A percentile compares a stretch with the other conserved stretches of the same genome.
Evolutionary conservation across 2,797 vertebrate genomes (phyloP).

Genomic region (Pseudomugil gertrudae): DNA sequence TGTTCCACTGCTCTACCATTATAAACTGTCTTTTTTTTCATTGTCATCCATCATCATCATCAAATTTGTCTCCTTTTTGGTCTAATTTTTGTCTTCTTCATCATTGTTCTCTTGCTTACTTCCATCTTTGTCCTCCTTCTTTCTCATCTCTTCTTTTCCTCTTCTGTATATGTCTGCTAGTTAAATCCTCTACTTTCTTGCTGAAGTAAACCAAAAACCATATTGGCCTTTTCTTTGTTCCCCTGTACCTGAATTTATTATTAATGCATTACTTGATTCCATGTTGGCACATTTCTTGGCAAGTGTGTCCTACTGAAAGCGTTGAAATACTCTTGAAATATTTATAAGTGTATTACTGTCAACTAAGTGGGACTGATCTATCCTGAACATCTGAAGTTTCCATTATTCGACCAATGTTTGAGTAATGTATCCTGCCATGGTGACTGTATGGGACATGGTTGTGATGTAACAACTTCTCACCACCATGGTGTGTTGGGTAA

Average conservation of each 20-base stretch:
- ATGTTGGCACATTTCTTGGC: slow-evolving; percentile 1
- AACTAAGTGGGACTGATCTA: slow-evolving; percentile 32
- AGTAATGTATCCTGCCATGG: slow-evolving; percentile 42
- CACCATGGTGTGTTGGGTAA: slow-evolving; percentile 47
- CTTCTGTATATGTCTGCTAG: background rate
- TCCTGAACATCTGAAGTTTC: slow-evolving; percentile 29
- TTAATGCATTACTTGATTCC: slow-evolving; percentile 23
- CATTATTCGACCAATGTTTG: slow-evolving; percentile 45
- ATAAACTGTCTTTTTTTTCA: background rate
- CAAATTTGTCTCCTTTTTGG: background rate
- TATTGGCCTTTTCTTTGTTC: no score
- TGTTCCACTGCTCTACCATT: background rate
- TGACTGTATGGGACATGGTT: slow-evolving; percentile 55
- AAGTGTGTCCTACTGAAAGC: slow-evolving; percentile 14
- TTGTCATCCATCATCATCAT: background rate
- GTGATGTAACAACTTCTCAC: slow-evolving; percentile 51
- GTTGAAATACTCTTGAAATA: slow-evolving; percentile 18
- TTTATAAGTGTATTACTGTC: slow-evolving; percentile 33
- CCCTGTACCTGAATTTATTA: slow-evolving; percentile 21
- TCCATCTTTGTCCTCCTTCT: background rate
- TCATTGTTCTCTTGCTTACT: background rate
- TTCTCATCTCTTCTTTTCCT: background rate
- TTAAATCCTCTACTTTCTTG: background rate
- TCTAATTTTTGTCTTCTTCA: background rate
- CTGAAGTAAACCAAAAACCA: background rate